These are phyloP conservation scores for Drosophila lacertosa DNA, from an alignment of 1,140 invertebrate genomes.

Conservation along the genomic window DNA sequence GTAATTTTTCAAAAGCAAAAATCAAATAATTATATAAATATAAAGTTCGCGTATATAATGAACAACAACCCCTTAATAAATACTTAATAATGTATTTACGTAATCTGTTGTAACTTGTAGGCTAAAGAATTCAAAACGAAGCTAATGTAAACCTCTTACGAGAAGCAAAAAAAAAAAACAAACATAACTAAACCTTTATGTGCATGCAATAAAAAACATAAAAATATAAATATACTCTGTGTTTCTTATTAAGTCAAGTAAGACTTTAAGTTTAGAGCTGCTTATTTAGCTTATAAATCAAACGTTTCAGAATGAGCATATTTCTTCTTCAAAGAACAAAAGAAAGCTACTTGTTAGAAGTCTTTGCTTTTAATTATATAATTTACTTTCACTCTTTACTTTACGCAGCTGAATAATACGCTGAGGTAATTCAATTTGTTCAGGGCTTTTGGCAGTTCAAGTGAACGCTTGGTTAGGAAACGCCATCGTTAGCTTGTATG, in stretches of 20 bases:
- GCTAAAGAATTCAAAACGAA: conserved; percentile 52
- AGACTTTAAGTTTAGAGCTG: too few relatives aligned
- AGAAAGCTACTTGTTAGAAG: too few relatives aligned
- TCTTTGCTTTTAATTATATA: too few relatives aligned
- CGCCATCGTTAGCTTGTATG: not conserved
- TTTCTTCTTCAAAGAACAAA: too few relatives aligned
- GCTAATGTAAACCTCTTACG: conserved; percentile 51
- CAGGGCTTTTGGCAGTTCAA: too few relatives aligned
- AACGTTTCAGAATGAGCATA: too few relatives aligned
- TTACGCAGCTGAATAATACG: too few relatives aligned
- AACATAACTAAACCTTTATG: conserved; percentile 71
- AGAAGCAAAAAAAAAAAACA: conserved; percentile 28
- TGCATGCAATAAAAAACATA: conserved; percentile 74
- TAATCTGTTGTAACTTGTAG: conserved; percentile 79
- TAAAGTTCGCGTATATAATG: conserved; percentile 41
- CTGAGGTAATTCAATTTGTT: too few relatives aligned
- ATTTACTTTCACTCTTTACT: too few relatives aligned
- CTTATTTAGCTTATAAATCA: too few relatives aligned
- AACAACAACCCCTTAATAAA: conserved; percentile 30
- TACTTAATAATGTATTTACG: conserved; percentile 54
- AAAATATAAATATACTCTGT: conserved; percentile 32
- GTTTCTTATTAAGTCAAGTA: not conserved
- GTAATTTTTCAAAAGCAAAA: conserved; percentile 51
- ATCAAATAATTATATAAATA: conserved; percentile 50
- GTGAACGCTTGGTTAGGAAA: too few relatives aligned